A percentile compares a stretch with the other conserved stretches of the same genome.
These are phyloP conservation scores for Amphipoea lucens DNA, from an alignment of 2,888 invertebrate species.

Conservation along the genomic window DNA sequence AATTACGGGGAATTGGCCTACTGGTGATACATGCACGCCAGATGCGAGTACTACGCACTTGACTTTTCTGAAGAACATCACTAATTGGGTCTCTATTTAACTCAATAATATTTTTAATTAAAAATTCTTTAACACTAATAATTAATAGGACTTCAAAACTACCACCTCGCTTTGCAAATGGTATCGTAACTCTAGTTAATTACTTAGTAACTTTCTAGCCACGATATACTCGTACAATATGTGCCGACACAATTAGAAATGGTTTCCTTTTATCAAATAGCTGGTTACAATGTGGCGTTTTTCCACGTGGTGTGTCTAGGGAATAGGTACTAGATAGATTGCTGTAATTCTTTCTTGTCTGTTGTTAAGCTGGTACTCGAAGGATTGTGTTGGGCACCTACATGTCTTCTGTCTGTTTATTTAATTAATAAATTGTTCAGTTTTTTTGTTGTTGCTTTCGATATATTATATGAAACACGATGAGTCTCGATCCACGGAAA, in stretches of 20 bases:
- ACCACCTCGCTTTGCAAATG: slow-evolving; percentile 9
- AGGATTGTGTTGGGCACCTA: background rate
- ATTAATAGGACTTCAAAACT: background rate
- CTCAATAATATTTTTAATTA: background rate
- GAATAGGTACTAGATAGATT: slow-evolving; percentile 30
- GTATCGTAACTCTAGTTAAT: slow-evolving; percentile 24
- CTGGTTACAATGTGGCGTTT: slow-evolving; percentile 13
- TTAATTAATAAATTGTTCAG: background rate
- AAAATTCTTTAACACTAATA: background rate
- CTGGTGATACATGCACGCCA: background rate
- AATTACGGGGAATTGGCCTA: no score
- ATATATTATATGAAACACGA: background rate
- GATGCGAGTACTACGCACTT: background rate
- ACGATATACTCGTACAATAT: slow-evolving; percentile 12
- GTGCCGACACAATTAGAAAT: slow-evolving; percentile 25
- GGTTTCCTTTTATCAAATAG: slow-evolving; percentile 26
- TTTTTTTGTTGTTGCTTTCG: background rate
- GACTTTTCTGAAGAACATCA: background rate
- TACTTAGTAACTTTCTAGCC: slow-evolving; percentile 32
- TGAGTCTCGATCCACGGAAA: background rate
- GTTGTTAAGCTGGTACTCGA: slow-evolving; percentile 11
- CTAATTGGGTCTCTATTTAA: background rate
- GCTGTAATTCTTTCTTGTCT: slow-evolving; percentile 37
- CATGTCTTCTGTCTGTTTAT: slow-evolving; percentile 4
- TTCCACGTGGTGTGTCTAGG: slow-evolving; percentile 9